Base-by-base conservation (phyloP, 1,140 invertebrate genomes). In the Bombus difficillimus region DNA sequence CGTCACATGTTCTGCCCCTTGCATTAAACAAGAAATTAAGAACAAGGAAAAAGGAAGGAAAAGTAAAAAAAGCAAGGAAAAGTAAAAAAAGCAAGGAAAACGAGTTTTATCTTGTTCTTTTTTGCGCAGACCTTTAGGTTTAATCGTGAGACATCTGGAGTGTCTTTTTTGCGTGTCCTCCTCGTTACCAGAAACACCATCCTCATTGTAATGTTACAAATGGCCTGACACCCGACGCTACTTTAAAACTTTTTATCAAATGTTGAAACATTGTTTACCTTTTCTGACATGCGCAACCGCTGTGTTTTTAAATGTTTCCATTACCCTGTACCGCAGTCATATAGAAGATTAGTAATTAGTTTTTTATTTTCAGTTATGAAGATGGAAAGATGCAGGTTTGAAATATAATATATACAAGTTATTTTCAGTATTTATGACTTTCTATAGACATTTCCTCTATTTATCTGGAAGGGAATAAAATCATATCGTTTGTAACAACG, bases 161-260 rank as follows among this genome's bases (percentile, higher is more conserved):
- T 86, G 86, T 83, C 82, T 87, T 89, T 87, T 88, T 89, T 83
- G 83, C 83, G 80, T 57, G 82, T 28, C 71, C 73, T 69, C 57
- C 81, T 86, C 66, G 69, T 79, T 41, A 72, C 39, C 78, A 69
- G 59, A 73, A 68, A 82, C 85, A 83, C 66, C 82, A 81, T 91
- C 86, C 89, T 92, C 90, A 85, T 88, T 74, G 88, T 66, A 71
- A 82, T 79, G 89, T 93, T 92, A 93, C 89, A 93, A 93, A 93
- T 92, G 28, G 28, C 92, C 92, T 92, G 88, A 91, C 59, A 62
- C 28, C 59, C 28, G 85, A 81, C 81, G 80, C 88, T 74, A 66
- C 77, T 85, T n/a, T 28, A 75, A 84, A 82, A 88, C 81, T 84
- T 75, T 91, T 91, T 75, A 90, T 92, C 91, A 89, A 92, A 93